Evolutionary conservation across 2,797 vertebrate genomes (phyloP), one percentile per base, ranked within the genome.

Genomic region (Peromyscus attwateri): DNA sequence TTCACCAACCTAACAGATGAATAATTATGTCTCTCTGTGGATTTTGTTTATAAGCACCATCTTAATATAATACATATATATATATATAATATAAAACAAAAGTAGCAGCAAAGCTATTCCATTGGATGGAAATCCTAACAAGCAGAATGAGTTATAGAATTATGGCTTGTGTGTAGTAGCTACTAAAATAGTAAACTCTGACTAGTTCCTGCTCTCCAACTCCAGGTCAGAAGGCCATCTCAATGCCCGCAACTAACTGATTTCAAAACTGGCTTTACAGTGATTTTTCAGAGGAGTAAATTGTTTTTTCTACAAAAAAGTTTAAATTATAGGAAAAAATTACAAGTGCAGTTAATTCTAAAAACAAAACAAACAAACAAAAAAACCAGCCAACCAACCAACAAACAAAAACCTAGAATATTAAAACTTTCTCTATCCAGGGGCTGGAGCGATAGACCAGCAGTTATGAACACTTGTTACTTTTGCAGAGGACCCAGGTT

Each of bases 31-130:
- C 73, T 83, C 88, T 81, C 27, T 21, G 57, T 60, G 64, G 23
- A 77, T 84, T 90, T 95, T 31, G 92, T 83, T 92, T 97, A 89
- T 73, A 96, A 94, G 73, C 55, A 83, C n/a, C 4, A 31, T 97
- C 87, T 95, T 84, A 82, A 84, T 46, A 46, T 46, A 46, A 46
- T 46, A 46, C 7, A 46, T 46, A 7, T 46, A 46, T 46, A 46
- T 46, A 46, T 46, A 6, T 46, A 46, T 43, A 89, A 64, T 55
- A 68, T 87, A 92, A 73, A 93, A 66, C 31, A 57, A 91, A 95
- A 94, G 87, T 27, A 90, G 60, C 62, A 94, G 57, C 12, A 4
- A 49, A 95, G 40, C 64, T 40, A 88, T 62, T 88, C 19, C 14
- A 55, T 2, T 87, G 29, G 12, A n/a, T 43, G 12, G 75, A 66